These are phyloP conservation scores for Cyprinodon variegatus DNA, from an alignment of 2,113 vertebrate genomes.

Conservation along the genomic window DNA sequence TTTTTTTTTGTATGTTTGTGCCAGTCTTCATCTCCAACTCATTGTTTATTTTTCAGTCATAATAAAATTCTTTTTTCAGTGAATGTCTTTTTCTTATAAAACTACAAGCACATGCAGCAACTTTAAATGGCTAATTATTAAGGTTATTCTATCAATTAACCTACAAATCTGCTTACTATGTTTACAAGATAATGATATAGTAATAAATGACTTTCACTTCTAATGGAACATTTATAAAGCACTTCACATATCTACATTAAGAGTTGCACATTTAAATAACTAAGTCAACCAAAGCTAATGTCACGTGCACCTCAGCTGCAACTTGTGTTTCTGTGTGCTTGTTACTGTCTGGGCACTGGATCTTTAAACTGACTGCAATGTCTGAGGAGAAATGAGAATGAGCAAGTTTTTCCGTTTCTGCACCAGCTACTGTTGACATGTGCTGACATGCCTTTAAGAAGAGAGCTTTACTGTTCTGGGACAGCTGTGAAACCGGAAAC, in stretches of 20 bases:
- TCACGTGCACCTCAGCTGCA: slow-evolving; percentile 28
- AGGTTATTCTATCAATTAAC: background rate
- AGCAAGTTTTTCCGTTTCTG: slow-evolving; percentile 36
- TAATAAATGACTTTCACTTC: background rate
- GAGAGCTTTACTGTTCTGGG: slow-evolving; percentile 15
- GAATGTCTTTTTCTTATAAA: background rate
- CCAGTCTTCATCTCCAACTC: slow-evolving; percentile 12
- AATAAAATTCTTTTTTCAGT: background rate
- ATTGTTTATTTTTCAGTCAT: background rate
- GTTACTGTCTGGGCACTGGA: slow-evolving; percentile 41
- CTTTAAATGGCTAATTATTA: background rate
- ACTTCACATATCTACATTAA: slow-evolving; percentile 17
- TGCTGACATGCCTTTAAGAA: slow-evolving; percentile 20
- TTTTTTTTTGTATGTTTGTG: slow-evolving; percentile 31
- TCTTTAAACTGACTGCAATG: slow-evolving; percentile 25
- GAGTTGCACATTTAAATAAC: slow-evolving; percentile 34
- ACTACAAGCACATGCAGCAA: background rate
- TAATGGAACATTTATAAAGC: slow-evolving; percentile 6
- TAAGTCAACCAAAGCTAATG: slow-evolving; percentile 44
- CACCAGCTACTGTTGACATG: slow-evolving; percentile 42
- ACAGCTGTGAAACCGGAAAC: slow-evolving; percentile 9
- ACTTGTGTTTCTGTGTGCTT: slow-evolving; percentile 15
- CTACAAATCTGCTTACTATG: background rate
- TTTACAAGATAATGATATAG: background rate
- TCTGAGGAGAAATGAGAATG: slow-evolving; percentile 21